phyloP scores from a whole-genome alignment of 2,888 invertebrate species.

The Cephus runcator region DNA sequence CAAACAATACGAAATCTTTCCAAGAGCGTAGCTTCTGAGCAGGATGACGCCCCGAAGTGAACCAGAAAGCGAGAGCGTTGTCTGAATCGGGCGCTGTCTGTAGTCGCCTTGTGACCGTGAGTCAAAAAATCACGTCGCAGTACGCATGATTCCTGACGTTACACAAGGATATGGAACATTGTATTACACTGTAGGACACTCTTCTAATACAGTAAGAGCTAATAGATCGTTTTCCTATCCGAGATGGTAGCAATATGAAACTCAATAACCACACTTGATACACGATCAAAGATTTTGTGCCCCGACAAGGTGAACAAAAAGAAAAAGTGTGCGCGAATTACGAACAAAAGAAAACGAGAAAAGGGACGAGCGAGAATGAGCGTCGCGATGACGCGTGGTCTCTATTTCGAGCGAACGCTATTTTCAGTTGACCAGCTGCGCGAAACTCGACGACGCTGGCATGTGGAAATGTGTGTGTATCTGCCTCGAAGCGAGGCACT shows the following conservation, averaged over 20 bases:
- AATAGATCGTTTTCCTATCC: no score
- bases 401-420: neutral
- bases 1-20: no score
- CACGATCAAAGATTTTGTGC: neutral
- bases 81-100: no score
- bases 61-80: no score
- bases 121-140: no score
- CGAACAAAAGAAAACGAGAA: conserved; percentile 11
- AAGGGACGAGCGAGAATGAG: neutral
- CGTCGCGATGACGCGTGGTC: neutral
- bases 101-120: no score
- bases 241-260: neutral
- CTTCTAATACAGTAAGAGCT: neutral
- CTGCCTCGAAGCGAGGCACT: conserved; percentile 10
- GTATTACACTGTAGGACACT: no score
- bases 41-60: no score
- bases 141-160: no score
- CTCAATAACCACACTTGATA: neutral
- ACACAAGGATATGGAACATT: no score
- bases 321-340: no score
- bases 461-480: neutral
- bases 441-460: conserved; percentile 14
- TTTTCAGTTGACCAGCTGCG: conserved; percentile 13
- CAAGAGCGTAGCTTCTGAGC: no score
- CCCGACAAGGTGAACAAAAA: neutral